Conservation (phyloP, 2,113 vertebrate genomes). For the Pomatostomus ruficeps region DNA sequence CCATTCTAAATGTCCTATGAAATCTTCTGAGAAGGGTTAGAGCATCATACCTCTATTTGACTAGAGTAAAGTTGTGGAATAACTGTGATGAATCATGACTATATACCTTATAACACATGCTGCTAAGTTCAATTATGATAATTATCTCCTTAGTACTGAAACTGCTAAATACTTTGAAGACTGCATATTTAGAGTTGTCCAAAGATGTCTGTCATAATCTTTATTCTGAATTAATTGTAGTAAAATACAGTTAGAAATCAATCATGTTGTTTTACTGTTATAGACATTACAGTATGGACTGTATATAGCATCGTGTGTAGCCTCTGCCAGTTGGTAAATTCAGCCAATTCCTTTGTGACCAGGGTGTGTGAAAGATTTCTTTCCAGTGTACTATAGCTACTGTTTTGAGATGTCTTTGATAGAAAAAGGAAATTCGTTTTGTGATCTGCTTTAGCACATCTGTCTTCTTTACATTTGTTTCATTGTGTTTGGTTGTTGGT, state of each 20-base stretch:
- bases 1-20: background rate
- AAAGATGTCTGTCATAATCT: background rate
- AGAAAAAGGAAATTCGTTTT: background rate
- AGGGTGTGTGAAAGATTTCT: background rate
- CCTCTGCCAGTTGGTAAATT: background rate
- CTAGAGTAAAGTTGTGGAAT: background rate
- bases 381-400: background rate
- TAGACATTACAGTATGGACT: background rate
- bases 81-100: background rate
- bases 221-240: background rate
- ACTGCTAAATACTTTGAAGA: background rate
- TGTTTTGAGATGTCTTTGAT: background rate
- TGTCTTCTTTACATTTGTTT: background rate
- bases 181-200: background rate
- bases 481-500: fast-evolving
- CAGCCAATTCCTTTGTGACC: background rate
- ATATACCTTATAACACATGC: background rate
- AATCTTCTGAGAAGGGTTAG: background rate
- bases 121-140: background rate
- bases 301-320: background rate
- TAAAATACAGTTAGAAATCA: background rate
- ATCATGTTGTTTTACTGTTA: background rate
- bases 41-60: background rate
- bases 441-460: background rate
- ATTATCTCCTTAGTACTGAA: background rate